These are phyloP conservation scores for Oryzias celebensis DNA, from an alignment of 2,113 vertebrate species.

Conservation along the genomic window DNA sequence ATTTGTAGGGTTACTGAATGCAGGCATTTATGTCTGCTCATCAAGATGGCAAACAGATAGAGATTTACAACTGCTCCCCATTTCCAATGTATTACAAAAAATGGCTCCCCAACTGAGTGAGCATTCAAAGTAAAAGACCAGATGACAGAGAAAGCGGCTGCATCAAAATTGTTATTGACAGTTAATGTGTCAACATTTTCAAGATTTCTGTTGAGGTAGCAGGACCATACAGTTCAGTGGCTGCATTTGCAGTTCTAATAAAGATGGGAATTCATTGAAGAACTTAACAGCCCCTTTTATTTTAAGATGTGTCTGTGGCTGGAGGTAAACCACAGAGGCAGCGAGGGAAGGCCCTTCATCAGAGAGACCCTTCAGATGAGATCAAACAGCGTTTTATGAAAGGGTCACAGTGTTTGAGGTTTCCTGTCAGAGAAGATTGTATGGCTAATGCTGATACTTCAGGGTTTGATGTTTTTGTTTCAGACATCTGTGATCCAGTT, in stretches of 20 bases:
- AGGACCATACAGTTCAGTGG: too few relatives aligned
- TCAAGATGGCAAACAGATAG: background rate
- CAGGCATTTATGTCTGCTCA: background rate
- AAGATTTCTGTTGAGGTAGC: too few relatives aligned
- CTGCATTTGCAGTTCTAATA: too few relatives aligned
- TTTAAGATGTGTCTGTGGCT: constrained; percentile 6
- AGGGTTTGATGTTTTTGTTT: constrained; percentile 39
- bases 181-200: too few relatives aligned
- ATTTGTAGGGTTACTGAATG: too few relatives aligned
- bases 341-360: constrained; percentile 19
- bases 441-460: constrained; percentile 33
- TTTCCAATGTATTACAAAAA: background rate
- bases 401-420: constrained; percentile 27
- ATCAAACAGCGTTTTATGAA: constrained; percentile 43
- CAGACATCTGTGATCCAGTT: constrained; percentile 47
- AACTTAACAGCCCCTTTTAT: background rate
- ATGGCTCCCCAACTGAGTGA: background rate
- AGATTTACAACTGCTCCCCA: background rate
- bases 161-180: too few relatives aligned
- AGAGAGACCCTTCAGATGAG: constrained; percentile 38
- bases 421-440: constrained; percentile 20
- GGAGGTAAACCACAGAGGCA: constrained; percentile 9
- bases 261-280: too few relatives aligned
- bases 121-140: background rate
- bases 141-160: too few relatives aligned